Base-by-base conservation (phyloP, 2,888 invertebrate genomes). In the Allolobophora icterica region DNA sequence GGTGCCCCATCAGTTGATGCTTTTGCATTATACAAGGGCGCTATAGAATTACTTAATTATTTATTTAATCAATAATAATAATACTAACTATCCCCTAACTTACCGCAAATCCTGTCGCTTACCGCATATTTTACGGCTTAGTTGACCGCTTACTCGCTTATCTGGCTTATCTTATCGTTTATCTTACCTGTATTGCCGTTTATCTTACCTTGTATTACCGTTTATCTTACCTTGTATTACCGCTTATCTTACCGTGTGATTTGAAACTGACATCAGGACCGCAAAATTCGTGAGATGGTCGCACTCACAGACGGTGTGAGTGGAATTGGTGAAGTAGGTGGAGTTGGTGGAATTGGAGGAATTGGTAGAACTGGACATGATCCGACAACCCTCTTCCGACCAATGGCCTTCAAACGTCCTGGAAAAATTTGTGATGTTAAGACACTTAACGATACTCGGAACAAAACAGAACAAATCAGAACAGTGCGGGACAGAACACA, bases 261-360 rank as follows among this genome's bases (percentile, higher is more conserved):
- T 35, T 35, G 38, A 21, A 35, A 38, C 34, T 24, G 87, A 87
- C 94, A 95, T 94, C 89, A 95, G 94, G 13, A 95, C 93, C 89
- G 95, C 95, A 92, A 95, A 95, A 93, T 94, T 95, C 52, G 95
- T 95, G n/a, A 95, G 93, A 92, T 95, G 95, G 91, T 94, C 92
- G 93, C 95, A 95, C 90, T 94, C 92, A 92, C 95, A 95, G 33
- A 94, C 93, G 30, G 95, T 94, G 91, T 93, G 93, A 15, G 93
- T 93, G 13, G 91, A 90, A 91, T 94, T 94, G 42, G 92, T 91
- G 38, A 89, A n/a, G n/a, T n/a, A n/a, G n/a, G n/a, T n/a, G n/a
- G n/a, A n/a, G n/a, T n/a, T n/a, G n/a, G n/a, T 93, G 13, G 91
- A 90, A 91, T 94, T 94, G 42, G 92, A 91, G 38, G 90, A n/a